These are phyloP conservation scores for Rhegmatorhina hoffmannsi DNA, from an alignment of 2,113 vertebrate genomes.

Conservation along the genomic window DNA sequence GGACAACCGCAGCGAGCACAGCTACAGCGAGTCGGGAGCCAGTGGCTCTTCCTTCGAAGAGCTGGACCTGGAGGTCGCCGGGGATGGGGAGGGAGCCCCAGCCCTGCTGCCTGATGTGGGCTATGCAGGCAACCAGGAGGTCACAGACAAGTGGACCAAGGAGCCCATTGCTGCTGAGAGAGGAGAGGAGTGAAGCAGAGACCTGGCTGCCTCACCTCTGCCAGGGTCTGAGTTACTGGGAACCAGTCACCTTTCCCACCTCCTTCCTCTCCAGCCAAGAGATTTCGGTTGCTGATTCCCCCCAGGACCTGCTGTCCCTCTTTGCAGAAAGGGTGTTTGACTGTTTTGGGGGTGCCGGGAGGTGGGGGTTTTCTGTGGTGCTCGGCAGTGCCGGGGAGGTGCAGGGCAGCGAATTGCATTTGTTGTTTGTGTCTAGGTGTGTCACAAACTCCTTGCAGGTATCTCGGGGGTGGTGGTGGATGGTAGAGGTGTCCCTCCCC, in stretches of 20 bases:
- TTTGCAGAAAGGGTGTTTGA: conserved; percentile 37
- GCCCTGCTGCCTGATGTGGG: not conserved
- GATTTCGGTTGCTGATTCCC: not conserved
- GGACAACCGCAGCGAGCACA: conserved; percentile 80
- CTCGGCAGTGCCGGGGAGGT: not conserved
- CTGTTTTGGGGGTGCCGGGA: not conserved
- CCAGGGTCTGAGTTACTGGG: not conserved
- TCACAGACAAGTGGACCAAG: conserved; percentile 68
- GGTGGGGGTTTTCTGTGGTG: not conserved
- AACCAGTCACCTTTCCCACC: conserved; percentile 43
- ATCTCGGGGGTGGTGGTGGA: not conserved
- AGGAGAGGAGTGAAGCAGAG: conserved; percentile 69
- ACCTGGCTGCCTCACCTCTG: not conserved
- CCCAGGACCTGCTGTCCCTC: not conserved
- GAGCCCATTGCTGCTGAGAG: conserved; percentile 64
- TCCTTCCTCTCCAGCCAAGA: conserved; percentile 49
- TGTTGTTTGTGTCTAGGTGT: not conserved
- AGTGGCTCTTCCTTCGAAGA: conserved; percentile 97
- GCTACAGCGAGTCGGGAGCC: conserved; percentile 87
- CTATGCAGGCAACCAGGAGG: conserved; percentile 23
- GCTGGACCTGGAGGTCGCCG: conserved; percentile 85
- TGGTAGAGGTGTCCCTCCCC: not conserved
- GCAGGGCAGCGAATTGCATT: not conserved
- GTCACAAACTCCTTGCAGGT: not conserved
- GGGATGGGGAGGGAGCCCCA: conserved; percentile 45